Base-by-base conservation (phyloP, 2,888 invertebrate species). In the Metacarcinus magister region DNA sequence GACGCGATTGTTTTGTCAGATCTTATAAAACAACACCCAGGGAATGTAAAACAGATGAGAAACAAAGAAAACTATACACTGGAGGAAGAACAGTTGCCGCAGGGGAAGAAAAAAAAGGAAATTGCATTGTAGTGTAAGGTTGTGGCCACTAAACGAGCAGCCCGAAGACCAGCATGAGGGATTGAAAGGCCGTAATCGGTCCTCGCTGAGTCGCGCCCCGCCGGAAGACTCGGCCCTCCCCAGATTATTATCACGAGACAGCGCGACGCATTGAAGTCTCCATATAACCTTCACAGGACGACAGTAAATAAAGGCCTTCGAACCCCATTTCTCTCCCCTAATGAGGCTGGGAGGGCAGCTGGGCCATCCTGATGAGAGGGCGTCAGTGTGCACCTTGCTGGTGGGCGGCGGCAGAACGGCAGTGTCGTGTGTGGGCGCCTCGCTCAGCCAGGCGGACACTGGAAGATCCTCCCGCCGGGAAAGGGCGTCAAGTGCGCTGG, bases 251-350 rank as follows among this genome's bases (percentile, higher is more conserved):
- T 92, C 92, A 44, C 48, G 54, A 60, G 92, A 48, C 48, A 60
- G 54, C 19, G 92, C 92, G 92, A 54, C 46, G 92, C 92, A 92
- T 92, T 92, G 92, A 92, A 92, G 92, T 92, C 54, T 92, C 92
- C 54, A 92, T 54, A 92, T 60, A 92, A 92, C 39, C 39, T 48
- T 93, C 87, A 87, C 39, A 32, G 44, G 67, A 67, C 43, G 93
- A 67, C 93, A 67, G 39, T 46, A 93, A 93, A 93, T 39, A 39
- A 67, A 67, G 67, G 67, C 93, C 67, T 48, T 60, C 67, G 67
- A 93, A 44, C 43, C 60, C 93, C 60, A 46, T 93, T 93, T 60
- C 67, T 87, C 67, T 93, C 67, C 48, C 93, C 67, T 93, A 93
- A 67, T 60, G 67, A 93, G 67, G 93, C 67, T 67, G 93, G 43